phyloP scores from a whole-genome alignment of 1,140 invertebrate genomes.

The Lethrus apterus region DNA sequence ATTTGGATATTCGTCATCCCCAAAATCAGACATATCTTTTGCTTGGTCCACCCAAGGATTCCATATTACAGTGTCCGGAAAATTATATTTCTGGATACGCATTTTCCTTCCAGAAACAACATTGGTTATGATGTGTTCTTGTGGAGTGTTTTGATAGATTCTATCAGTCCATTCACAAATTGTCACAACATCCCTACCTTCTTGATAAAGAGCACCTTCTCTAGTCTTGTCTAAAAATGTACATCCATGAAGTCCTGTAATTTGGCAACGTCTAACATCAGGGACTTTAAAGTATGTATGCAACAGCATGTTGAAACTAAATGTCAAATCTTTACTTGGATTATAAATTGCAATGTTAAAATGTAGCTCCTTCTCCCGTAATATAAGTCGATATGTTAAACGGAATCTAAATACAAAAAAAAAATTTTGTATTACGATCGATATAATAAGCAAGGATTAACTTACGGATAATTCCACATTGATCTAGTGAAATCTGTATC shows the following conservation, averaged over 20 bases:
- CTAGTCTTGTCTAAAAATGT: slow-evolving; percentile 91
- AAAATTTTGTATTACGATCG: slow-evolving; percentile 4
- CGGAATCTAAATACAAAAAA: slow-evolving; percentile 57
- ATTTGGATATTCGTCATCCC: slow-evolving; percentile 89
- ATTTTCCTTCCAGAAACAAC: slow-evolving; percentile 86
- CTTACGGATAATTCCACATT: slow-evolving; percentile 89
- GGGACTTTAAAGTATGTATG: slow-evolving; percentile 95
- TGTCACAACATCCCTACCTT: slow-evolving; percentile 80
- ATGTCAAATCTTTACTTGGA: slow-evolving; percentile 80
- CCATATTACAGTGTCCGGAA: slow-evolving; percentile 92
- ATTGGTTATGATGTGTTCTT: slow-evolving; percentile 87
- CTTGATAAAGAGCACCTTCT: slow-evolving; percentile 74
- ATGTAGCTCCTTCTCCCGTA: slow-evolving; percentile 84
- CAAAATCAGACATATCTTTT: slow-evolving; percentile 87
- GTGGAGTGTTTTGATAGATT: slow-evolving; percentile 86
- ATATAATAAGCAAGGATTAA: slow-evolving; percentile 14
- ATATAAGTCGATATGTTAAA: slow-evolving; percentile 77
- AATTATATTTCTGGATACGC: slow-evolving; percentile 88
- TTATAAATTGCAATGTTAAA: slow-evolving; percentile 89
- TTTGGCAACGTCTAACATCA: slow-evolving; percentile 82
- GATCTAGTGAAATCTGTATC: slow-evolving; percentile 87
- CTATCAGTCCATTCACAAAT: slow-evolving; percentile 88
- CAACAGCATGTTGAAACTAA: slow-evolving; percentile 87
- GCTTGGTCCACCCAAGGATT: slow-evolving; percentile 93
- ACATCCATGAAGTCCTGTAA: slow-evolving; percentile 84